These are phyloP conservation scores for Neocrepidodera transversa DNA, from an alignment of 2,888 invertebrate genomes.

Conservation along the genomic window DNA sequence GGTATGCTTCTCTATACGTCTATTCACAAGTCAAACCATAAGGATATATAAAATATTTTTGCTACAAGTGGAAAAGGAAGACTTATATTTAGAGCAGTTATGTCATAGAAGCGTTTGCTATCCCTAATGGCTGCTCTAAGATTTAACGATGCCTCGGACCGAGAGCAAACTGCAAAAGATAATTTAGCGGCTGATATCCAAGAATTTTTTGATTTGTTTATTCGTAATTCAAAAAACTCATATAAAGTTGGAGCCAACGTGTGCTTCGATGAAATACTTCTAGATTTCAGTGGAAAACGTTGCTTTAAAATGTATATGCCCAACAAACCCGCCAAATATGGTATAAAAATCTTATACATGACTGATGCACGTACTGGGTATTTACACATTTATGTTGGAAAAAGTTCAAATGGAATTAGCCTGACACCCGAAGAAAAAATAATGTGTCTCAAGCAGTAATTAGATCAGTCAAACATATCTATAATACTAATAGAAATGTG, in stretches of 20 bases:
- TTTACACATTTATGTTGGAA: slow-evolving; percentile 1
- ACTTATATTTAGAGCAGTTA: no score
- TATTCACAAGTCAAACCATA: slow-evolving; percentile 7
- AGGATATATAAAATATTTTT: slow-evolving; percentile 6
- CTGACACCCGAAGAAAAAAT: neutral
- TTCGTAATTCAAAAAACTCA: no score
- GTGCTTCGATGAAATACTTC: neutral
- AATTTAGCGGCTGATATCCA: no score
- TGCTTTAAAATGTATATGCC: slow-evolving; percentile 4
- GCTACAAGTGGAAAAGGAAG: slow-evolving; percentile 7
- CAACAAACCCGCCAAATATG: neutral
- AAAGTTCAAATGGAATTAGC: no score
- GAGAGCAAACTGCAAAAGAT: no score
- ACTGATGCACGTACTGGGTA: slow-evolving; percentile 5
- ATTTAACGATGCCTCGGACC: no score
- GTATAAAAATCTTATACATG: neutral
- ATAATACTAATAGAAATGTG: neutral
- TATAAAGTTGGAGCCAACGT: neutral
- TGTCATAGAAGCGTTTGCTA: no score
- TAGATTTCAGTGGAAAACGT: neutral
- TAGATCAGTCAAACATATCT: no score
- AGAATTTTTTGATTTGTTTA: no score
- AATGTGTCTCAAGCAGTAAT: neutral
- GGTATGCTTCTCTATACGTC: slow-evolving; percentile 6
- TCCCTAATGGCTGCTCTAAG: no score